These are phyloP conservation scores for Cyprinus carpio DNA, from an alignment of 2,113 vertebrate species.

Conservation along the genomic window DNA sequence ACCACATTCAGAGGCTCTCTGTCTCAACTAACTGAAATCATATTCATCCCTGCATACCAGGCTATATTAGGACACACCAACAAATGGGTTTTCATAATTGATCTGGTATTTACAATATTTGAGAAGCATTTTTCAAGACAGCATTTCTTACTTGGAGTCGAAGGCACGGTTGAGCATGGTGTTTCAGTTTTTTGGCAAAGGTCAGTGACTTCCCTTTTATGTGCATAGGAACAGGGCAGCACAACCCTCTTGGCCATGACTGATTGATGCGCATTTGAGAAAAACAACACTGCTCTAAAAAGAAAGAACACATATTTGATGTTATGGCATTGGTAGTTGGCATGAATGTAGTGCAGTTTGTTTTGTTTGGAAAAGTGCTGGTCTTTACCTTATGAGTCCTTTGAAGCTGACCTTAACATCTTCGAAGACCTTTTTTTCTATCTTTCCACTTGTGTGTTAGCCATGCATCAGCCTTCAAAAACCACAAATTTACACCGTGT, in stretches of 20 bases:
- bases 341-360: not conserved
- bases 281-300: constrained; percentile 77
- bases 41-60: constrained; percentile 86
- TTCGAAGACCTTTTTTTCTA: constrained; percentile 70
- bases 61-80: constrained; percentile 63
- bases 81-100: not conserved
- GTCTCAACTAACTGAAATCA: constrained; percentile 70
- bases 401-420: constrained; percentile 71
- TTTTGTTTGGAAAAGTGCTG: constrained; percentile 40
- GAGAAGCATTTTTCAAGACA: not conserved
- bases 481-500: constrained; percentile 26
- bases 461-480: constrained; percentile 80
- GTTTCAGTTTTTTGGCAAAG: constrained; percentile 73
- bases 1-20: constrained; percentile 82
- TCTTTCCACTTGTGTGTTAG: constrained; percentile 82
- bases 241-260: constrained; percentile 68
- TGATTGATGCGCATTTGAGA: constrained; percentile 72
- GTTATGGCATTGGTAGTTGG: not conserved
- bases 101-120: not conserved
- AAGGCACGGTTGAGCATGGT: constrained; percentile 79
- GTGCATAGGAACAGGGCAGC: constrained; percentile 82
- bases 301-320: constrained; percentile 4
- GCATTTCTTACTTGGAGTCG: constrained; percentile 70
- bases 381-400: constrained; percentile 74
- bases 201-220: constrained; percentile 82